phyloP scores from a whole-genome alignment of 2,888 invertebrate species.

The Cheilosia vulpina region DNA sequence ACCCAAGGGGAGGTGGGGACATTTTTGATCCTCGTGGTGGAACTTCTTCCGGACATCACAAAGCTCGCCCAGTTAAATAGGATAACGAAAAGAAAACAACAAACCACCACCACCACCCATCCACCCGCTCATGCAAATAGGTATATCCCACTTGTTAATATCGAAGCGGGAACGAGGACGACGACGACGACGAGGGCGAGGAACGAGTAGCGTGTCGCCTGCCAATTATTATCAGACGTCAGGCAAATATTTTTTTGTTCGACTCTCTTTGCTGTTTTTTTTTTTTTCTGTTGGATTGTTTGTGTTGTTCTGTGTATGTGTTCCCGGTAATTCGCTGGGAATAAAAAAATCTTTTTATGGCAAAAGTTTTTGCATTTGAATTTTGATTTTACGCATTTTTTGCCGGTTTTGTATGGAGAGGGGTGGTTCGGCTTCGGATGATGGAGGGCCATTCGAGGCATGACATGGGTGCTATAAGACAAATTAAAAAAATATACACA shows the following conservation, averaged over 20 bases:
- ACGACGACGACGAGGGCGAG: not conserved
- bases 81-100: conserved; percentile 30
- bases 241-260: conserved; percentile 40
- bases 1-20: conserved; percentile 16
- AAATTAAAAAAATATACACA: conserved; percentile 67
- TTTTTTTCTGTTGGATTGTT: not conserved
- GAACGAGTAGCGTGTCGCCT: conserved; percentile 48
- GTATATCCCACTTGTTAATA: conserved; percentile 53
- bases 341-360: conserved; percentile 62
- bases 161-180: not conserved
- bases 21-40: conserved; percentile 18
- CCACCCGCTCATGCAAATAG: conserved; percentile 41
- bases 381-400: conserved; percentile 64
- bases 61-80: conserved; percentile 23
- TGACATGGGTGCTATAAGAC: conserved; percentile 60
- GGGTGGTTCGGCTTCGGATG: not conserved
- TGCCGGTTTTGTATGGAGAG: conserved; percentile 8
- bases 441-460: conserved; percentile 18
- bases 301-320: conserved; percentile 12
- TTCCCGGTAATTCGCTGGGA: conserved; percentile 55
- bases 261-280: conserved; percentile 12
- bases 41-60: conserved; percentile 52
- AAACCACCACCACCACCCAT: conserved; percentile 3
- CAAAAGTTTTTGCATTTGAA: conserved; percentile 67
- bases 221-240: conserved; percentile 67